These are phyloP conservation scores for Amblyteles armatorius DNA, from an alignment of 2,888 invertebrate species.

Conservation along the genomic window DNA sequence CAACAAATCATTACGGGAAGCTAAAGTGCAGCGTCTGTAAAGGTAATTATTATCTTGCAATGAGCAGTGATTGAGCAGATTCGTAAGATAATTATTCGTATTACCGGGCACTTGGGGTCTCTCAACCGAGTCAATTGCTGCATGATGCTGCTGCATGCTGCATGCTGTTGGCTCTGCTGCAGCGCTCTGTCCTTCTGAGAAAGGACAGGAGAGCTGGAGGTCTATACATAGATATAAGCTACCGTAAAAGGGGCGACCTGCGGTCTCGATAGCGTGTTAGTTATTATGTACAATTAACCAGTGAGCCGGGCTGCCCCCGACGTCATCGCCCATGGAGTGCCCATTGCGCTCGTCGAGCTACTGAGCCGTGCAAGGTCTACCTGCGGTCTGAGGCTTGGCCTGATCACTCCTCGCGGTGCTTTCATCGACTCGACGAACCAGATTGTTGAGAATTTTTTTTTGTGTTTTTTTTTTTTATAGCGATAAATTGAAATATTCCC, in stretches of 20 bases:
- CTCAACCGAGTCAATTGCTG: slow-evolving; percentile 52
- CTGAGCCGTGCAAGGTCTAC: slow-evolving; percentile 80
- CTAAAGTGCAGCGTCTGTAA: slow-evolving; percentile 13
- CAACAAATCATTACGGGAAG: slow-evolving; percentile 2
- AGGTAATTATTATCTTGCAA: slow-evolving; percentile 35
- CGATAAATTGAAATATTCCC: slow-evolving; percentile 33
- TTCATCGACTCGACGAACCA: slow-evolving; percentile 56
- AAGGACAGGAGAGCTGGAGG: slow-evolving; percentile 45
- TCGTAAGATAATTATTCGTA: slow-evolving; percentile 35
- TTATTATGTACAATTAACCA: slow-evolving; percentile 80
- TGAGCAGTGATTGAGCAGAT: slow-evolving; percentile 32
- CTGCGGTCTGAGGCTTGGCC: slow-evolving; percentile 79
- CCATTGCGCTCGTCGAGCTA: slow-evolving; percentile 66
- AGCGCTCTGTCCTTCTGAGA: slow-evolving; percentile 52
- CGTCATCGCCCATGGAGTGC: slow-evolving; percentile 61
- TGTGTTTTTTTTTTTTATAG: slow-evolving; percentile 18
- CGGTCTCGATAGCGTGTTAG: slow-evolving; percentile 75
- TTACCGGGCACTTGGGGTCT: slow-evolving; percentile 36
- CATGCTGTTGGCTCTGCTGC: neutral
- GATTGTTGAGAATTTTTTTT: slow-evolving; percentile 62
- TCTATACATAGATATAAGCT: slow-evolving; percentile 62
- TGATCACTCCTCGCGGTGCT: slow-evolving; percentile 77
- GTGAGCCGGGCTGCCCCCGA: slow-evolving; percentile 58
- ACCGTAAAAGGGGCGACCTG: slow-evolving; percentile 76
- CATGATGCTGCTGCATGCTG: slow-evolving; percentile 15